phyloP scores from a whole-genome alignment of 1,140 invertebrate genomes.

The Mya arenaria region DNA sequence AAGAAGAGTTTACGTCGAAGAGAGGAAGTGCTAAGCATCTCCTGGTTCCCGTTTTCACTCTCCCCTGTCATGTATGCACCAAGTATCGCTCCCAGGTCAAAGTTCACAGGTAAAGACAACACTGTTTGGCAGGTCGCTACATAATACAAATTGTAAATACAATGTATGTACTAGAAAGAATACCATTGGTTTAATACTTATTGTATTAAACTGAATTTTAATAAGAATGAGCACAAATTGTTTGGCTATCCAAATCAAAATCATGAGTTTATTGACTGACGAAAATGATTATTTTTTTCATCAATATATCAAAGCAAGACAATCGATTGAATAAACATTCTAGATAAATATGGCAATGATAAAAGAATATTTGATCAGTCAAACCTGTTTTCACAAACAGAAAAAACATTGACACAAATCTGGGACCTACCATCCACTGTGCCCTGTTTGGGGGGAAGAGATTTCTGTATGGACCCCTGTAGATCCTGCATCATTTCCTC shows the following conservation, averaged over 20 bases:
- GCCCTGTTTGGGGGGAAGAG: conserved; percentile 52
- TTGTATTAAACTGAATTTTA: neutral
- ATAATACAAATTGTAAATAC: conserved; percentile 40
- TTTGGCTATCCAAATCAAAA: no score
- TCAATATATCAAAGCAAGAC: no score
- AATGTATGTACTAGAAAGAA: neutral
- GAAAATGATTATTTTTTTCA: no score
- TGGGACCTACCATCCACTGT: conserved; percentile 62
- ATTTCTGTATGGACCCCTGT: conserved; percentile 71
- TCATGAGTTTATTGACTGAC: no score
- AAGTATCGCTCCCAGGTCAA: conserved; percentile 70
- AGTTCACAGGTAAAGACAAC: conserved; percentile 72
- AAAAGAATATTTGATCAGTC: no score
- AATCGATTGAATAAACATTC: no score
- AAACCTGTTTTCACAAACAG: no score
- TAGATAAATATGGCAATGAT: no score
- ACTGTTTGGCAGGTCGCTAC: conserved; percentile 72
- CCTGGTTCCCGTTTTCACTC: conserved; percentile 60
- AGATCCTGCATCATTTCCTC: conserved; percentile 55
- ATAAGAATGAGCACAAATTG: no score
- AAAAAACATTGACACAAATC: no score
- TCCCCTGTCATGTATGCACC: conserved; percentile 71
- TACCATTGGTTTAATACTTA: neutral
- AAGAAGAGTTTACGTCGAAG: conserved; percentile 76
- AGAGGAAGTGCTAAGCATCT: conserved; percentile 73